A percentile compares a stretch with the other conserved stretches of the same genome.
Evolutionary conservation across 23 tunicate species (phyloP).

Genomic region (Halocynthia roretzi): DNA sequence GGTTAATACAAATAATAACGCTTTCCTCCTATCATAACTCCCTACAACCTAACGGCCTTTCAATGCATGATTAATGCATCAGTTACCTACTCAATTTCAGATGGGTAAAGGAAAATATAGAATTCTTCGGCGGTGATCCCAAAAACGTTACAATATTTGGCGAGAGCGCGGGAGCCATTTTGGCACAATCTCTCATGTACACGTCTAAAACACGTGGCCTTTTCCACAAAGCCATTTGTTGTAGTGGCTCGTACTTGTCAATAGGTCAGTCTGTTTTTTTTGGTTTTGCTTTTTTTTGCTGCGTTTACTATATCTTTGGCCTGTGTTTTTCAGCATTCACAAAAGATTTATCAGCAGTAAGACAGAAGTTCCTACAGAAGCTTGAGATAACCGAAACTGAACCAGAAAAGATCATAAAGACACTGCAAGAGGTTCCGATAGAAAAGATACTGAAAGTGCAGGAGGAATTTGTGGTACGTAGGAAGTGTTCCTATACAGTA

Average conservation of each 20-base stretch:
- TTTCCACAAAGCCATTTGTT: conserved; percentile 74
- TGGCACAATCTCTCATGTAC: conserved; percentile 56
- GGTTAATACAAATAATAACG: no score
- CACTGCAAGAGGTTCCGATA: conserved; percentile 17
- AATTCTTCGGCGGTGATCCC: conserved; percentile 66
- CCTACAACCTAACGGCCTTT: no score
- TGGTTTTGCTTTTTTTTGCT: not conserved
- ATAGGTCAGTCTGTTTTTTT: conserved; percentile 31
- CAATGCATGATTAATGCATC: no score
- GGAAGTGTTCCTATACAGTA: not conserved
- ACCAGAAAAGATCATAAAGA: conserved; percentile 12
- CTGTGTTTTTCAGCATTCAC: no score
- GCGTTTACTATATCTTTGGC: no score
- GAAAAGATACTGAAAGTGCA: conserved; percentile 15
- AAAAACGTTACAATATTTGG: conserved; percentile 70
- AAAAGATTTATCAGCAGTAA: no score
- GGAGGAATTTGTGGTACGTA: conserved; percentile 10
- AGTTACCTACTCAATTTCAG: conserved; percentile 1
- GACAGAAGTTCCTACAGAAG: no score
- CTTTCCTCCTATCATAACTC: no score
- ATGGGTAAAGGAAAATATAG: conserved; percentile 59
- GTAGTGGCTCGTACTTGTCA: conserved; percentile 44
- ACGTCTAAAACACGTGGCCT: conserved; percentile 46
- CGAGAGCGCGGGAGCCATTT: conserved; percentile 78
- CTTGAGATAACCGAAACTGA: not conserved